A percentile compares a stretch with the other conserved stretches of the same genome.
Evolutionary conservation across 2,797 vertebrate genomes (phyloP).

Genomic region (Denticeps clupeoides): DNA sequence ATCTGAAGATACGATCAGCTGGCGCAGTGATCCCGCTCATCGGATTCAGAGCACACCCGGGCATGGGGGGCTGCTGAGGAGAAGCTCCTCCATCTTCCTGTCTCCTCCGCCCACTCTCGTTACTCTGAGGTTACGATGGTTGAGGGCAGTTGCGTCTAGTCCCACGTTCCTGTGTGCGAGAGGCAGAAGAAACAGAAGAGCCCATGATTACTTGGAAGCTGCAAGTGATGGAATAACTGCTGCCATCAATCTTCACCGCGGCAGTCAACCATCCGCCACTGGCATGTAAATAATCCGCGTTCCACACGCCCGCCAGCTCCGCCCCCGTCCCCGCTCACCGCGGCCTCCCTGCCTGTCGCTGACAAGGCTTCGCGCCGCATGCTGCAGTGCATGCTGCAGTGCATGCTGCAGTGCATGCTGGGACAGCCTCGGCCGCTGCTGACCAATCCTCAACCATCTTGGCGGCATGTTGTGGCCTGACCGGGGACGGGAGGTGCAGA

Average conservation of each 20-base stretch:
- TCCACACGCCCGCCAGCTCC: slow-evolving; percentile 39
- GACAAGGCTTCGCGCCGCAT: too few species aligned
- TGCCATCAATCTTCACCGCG: slow-evolving; percentile 30
- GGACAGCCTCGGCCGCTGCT: too few species aligned
- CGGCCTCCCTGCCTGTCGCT: too few species aligned
- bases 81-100: background rate
- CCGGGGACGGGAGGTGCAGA: too few species aligned
- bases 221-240: slow-evolving; percentile 16
- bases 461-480: too few species aligned
- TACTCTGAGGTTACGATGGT: too few species aligned
- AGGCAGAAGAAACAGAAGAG: slow-evolving; percentile 17
- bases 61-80: background rate
- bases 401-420: too few species aligned
- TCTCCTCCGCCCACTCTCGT: too few species aligned
- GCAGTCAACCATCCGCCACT: slow-evolving; percentile 32
- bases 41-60: slow-evolving; percentile 58
- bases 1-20: slow-evolving; percentile 59
- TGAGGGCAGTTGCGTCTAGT: too few species aligned
- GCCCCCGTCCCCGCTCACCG: too few species aligned
- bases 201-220: slow-evolving; percentile 17
- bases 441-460: too few species aligned
- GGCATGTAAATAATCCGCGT: slow-evolving; percentile 38
- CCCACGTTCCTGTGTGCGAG: background rate
- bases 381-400: too few species aligned
- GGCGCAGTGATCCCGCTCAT: slow-evolving; percentile 55